Conservation (phyloP, 2,113 vertebrate genomes). For the Benitochromis conjunctus region DNA sequence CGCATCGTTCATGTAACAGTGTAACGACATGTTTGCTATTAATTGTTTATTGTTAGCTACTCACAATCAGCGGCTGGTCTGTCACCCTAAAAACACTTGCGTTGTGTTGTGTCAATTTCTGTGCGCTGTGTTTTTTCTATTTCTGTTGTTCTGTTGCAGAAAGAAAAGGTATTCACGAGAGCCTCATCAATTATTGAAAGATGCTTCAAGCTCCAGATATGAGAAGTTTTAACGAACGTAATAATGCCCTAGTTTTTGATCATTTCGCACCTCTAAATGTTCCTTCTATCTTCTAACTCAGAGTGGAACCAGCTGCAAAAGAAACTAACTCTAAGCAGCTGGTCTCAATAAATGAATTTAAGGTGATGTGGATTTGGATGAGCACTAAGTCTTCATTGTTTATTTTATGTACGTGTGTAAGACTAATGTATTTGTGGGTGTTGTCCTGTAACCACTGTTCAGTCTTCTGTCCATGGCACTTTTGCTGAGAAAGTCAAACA, state of each 20-base stretch:
- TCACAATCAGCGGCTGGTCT: not conserved
- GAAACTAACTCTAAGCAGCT: not conserved
- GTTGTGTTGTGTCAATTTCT: not conserved
- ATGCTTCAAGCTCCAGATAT: not conserved
- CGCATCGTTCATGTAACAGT: not conserved
- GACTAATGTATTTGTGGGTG: not conserved
- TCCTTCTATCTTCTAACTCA: not conserved
- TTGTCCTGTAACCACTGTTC: not conserved
- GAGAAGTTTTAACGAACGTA: not conserved
- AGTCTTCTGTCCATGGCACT: not conserved
- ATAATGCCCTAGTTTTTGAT: not conserved
- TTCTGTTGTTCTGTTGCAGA: not conserved
- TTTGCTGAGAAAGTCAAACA: not conserved
- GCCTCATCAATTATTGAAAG: not conserved
- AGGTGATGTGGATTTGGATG: not conserved
- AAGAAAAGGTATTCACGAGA: not conserved
- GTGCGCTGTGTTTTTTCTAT: not conserved
- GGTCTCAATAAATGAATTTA: not conserved
- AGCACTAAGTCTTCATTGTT: not conserved
- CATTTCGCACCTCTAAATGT: not conserved
- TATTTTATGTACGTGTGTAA: not conserved
- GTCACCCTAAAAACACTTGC: not conserved
- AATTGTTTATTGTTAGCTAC: not conserved
- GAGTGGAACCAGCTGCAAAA: not conserved
- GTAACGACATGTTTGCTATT: not conserved